Evolutionary conservation across 2,888 invertebrate genomes (phyloP), one percentile per base, ranked within the genome.

Genomic region (Drosophila mimetica): DNA sequence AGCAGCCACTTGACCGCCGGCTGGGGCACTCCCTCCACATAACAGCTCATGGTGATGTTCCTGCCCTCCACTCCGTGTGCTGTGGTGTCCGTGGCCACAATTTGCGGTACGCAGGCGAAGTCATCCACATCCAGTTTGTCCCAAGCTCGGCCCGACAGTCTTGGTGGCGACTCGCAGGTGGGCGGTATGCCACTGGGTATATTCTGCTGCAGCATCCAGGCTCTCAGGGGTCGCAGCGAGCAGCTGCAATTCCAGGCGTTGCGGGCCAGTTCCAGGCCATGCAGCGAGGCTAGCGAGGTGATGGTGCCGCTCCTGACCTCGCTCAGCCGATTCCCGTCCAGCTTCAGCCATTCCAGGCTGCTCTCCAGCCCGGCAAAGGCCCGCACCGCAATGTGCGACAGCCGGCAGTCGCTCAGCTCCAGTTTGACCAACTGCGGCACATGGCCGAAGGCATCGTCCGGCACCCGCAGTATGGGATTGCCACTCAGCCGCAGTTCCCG

Each of bases 221-320:
- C 95, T 20, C 96, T 92, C 71, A 96, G 90, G 0, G 96, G 95
- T 57, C 96, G 93, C 66, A 97, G 90, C 25, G 93, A 93, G 89
- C 97, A 97, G 41, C 96, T 95, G 90, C 96, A 97, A 90, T 96
- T 95, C 96, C 96, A 96, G 0, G 95, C 95, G 91, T 97, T 97
- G 66, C 93, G 94, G n/a, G 95, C 94, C 74, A 97, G 91, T 83
- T 96, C 96, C 70, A 97, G 92, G 13, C 95, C 96, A 87, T 96
- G 95, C 53, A 97, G 91, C 73, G 94, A 94, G 74, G 94, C 92
- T 46, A 96, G 91, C 9, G 94, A 93, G 1, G 94, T 95, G 67
- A 97, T 92, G 11, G 95, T 94, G 34, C 94, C 93, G 13, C 95
- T 93, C 60, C 93, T 93, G 13, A 96, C 93, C 67, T 95, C 94